Conservation (phyloP, 2,113 vertebrate genomes). For the Brachyhypopomus occidentalis region DNA sequence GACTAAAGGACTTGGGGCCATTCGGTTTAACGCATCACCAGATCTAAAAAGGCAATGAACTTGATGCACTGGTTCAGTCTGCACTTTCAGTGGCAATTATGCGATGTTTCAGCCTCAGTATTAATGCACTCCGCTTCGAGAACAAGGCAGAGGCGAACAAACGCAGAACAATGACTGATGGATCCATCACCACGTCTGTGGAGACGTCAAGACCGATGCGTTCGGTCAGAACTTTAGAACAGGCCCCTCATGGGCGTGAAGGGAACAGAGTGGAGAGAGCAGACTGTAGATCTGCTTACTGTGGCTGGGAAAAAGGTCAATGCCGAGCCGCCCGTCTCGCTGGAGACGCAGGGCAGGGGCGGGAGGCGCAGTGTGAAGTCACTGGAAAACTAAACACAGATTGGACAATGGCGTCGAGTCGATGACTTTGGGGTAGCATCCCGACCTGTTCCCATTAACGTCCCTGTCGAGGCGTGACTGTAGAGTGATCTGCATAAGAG, state of each 20-base stretch:
- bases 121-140: slow-evolving; percentile 17
- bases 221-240: not conserved
- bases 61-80: slow-evolving; percentile 18
- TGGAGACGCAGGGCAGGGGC: not conserved
- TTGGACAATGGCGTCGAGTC: not conserved
- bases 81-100: slow-evolving; percentile 31
- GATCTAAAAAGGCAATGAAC: slow-evolving; percentile 31
- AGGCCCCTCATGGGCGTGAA: not conserved
- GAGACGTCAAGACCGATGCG: not conserved
- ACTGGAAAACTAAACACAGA: slow-evolving; percentile 1
- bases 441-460: not conserved
- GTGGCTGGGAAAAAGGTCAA: not conserved
- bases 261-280: slow-evolving; percentile 26
- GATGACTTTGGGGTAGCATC: not conserved
- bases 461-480: not conserved
- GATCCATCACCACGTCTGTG: not conserved
- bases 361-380: not conserved
- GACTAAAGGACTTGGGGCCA: slow-evolving; percentile 8
- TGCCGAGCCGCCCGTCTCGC: not conserved
- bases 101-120: not conserved
- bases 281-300: not conserved
- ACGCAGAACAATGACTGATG: not conserved
- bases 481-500: not conserved
- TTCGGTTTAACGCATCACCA: slow-evolving; percentile 7
- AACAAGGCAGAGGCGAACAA: not conserved